Percentiles rank a stretch among this genome's conserved stretches.
Conservation (phyloP, 2,888 invertebrate genomes). For the Drosophila parthenogenetica region DNA sequence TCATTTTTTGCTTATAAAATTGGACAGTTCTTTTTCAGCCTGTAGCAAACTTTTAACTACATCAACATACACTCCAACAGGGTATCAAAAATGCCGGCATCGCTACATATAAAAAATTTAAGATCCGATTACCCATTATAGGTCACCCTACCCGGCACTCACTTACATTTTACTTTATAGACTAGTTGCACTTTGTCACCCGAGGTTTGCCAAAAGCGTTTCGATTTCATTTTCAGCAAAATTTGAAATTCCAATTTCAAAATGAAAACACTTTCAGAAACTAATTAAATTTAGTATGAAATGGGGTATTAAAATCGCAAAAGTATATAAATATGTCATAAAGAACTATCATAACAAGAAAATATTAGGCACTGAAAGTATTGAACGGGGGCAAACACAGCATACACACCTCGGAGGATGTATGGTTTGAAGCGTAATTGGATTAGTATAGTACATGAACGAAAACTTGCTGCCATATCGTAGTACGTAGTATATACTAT, state of each 20-base stretch:
- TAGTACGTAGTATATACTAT: not conserved
- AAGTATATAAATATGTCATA: too few relatives aligned
- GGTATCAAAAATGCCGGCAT: constrained; percentile 13
- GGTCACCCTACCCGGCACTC: constrained; percentile 8
- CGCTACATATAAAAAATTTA: not conserved
- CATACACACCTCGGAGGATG: constrained; percentile 7
- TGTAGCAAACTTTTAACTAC: too few relatives aligned
- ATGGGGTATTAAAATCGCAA: too few relatives aligned
- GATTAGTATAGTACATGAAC: constrained; percentile 8
- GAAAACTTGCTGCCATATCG: not conserved
- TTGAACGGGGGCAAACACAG: not conserved
- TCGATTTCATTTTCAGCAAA: not conserved
- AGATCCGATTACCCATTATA: constrained; percentile 10
- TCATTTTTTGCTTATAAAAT: too few relatives aligned
- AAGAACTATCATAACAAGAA: too few relatives aligned
- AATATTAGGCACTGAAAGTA: too few relatives aligned
- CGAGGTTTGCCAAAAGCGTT: not conserved
- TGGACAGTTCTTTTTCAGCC: too few relatives aligned
- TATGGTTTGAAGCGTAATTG: constrained; percentile 12
- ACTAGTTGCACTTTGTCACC: not conserved
- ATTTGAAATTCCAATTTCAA: not conserved
- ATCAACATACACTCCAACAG: too few relatives aligned
- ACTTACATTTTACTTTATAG: not conserved
- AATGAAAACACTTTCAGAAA: not conserved
- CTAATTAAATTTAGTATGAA: too few relatives aligned